Evolutionary conservation across 2,797 vertebrate genomes (phyloP).

Genomic region (Nyctibius grandis): DNA sequence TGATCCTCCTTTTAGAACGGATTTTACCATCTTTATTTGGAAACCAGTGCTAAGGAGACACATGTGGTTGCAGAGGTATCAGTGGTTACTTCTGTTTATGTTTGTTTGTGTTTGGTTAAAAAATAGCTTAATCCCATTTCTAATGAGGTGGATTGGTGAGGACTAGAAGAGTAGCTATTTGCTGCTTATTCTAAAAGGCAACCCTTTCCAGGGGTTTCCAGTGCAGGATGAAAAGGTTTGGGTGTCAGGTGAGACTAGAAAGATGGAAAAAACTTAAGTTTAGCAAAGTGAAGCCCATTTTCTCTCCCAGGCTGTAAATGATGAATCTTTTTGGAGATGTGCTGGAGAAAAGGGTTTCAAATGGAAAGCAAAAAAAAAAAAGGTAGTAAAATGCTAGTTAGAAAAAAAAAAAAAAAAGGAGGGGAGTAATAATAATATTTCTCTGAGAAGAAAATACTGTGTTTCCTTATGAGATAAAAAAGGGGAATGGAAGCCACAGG

Average conservation of each 20-base stretch:
- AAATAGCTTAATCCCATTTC: background rate
- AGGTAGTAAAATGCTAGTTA: background rate
- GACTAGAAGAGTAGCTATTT: background rate
- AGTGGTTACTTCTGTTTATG: background rate
- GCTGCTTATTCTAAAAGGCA: background rate
- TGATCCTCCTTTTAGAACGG: background rate
- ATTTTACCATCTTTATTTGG: background rate
- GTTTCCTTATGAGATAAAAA: background rate
- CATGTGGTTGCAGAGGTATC: background rate
- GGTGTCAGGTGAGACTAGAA: background rate
- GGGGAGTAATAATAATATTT: background rate
- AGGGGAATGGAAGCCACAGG: background rate
- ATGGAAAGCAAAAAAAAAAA: background rate
- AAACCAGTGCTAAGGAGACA: background rate
- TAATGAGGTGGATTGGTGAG: background rate
- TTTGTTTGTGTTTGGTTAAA: slow-evolving; percentile 1
- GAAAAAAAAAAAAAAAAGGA: background rate
- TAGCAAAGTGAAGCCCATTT: background rate
- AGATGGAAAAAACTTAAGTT: background rate
- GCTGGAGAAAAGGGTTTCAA: background rate
- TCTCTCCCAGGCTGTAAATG: background rate
- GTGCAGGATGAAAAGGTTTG: background rate
- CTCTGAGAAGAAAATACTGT: background rate
- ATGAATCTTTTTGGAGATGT: background rate
- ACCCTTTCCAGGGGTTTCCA: background rate